phyloP scores from a whole-genome alignment of 2,113 vertebrate genomes.

The Stomatorhinus ivindoensis region DNA sequence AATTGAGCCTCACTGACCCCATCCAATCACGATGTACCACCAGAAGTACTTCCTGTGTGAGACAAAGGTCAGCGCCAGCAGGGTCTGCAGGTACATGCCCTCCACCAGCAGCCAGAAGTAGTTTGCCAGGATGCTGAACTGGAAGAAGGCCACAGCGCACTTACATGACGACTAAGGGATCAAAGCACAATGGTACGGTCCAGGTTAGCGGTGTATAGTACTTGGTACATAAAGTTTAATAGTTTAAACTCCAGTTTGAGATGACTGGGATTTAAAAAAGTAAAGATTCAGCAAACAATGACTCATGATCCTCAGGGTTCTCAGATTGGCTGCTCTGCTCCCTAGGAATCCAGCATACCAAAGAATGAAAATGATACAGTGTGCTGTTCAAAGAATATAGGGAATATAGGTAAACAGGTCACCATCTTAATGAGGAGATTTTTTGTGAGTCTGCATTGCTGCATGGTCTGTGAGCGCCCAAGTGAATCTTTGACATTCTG shows the following conservation, averaged over 20 bases:
- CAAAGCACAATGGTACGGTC: background rate
- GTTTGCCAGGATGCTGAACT: conserved; percentile 79
- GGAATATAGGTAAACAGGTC: background rate
- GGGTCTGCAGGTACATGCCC: conserved; percentile 79
- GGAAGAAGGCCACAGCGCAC: conserved; percentile 71
- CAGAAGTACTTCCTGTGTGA: conserved; percentile 78
- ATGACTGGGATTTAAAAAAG: background rate
- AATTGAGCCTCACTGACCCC: conserved; percentile 61
- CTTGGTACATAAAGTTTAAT: background rate
- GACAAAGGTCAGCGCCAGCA: conserved; percentile 75
- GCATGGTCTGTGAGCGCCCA: background rate
- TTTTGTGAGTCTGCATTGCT: background rate
- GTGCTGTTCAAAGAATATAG: background rate
- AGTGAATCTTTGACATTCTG: background rate
- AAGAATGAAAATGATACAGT: background rate
- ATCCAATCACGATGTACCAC: conserved; percentile 76
- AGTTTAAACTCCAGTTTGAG: background rate
- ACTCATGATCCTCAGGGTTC: background rate
- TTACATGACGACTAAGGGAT: conserved; percentile 65
- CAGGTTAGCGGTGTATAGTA: background rate
- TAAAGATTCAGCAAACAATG: background rate
- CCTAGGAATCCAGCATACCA: background rate
- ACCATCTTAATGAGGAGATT: background rate
- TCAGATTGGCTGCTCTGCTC: background rate
- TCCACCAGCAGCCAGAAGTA: conserved; percentile 85